These are phyloP conservation scores for human DNA, from an alignment of 2,113 vertebrate genomes.

Conservation along the genomic window GRCh38 chr6:39744001-39744500, in stretches of 20 bases:
- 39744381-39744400: background rate
- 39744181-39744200: background rate
- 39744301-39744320: background rate
- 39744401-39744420: background rate
- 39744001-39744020: slow-evolving; percentile 59
- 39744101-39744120: slow-evolving; percentile 31
- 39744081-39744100: slow-evolving; percentile 9
- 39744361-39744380: background rate
- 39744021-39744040: slow-evolving; percentile 57
- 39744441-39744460: background rate
- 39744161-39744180: slow-evolving; percentile 9
- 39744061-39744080: slow-evolving; percentile 62
- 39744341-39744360: background rate
- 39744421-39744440: background rate
- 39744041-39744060: slow-evolving; percentile 55
- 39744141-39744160: background rate
- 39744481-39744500: background rate
- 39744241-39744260: background rate
- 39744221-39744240: background rate
- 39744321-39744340: background rate
- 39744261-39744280: background rate
- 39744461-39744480: background rate
- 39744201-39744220: slow-evolving; percentile 52
- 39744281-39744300: background rate
- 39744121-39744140: background rate